Percentiles rank a stretch among this genome's conserved stretches.
These are phyloP conservation scores for Daubentonia madagascariensis DNA, from an alignment of 2,113 vertebrate genomes.

Conservation along the genomic window DNA sequence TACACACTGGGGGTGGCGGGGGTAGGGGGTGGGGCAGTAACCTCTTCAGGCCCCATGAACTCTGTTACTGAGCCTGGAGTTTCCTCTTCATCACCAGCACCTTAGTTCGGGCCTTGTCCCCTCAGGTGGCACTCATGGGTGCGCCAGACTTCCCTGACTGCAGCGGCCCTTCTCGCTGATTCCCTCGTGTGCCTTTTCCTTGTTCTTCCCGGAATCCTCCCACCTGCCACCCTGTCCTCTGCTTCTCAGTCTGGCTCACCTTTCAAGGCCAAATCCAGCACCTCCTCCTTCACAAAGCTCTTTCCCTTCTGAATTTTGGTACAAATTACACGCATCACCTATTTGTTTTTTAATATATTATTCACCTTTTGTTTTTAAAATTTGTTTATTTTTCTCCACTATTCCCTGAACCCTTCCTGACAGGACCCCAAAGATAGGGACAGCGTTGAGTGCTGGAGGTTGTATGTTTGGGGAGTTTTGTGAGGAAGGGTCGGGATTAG, in stretches of 20 bases:
- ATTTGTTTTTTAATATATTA: not conserved
- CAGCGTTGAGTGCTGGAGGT: rapidly evolving
- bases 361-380: not conserved
- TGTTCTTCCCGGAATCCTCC: not conserved
- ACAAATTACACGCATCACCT: not conserved
- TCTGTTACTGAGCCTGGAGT: not conserved
- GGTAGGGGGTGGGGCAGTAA: rapidly evolving
- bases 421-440: not conserved
- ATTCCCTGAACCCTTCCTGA: not conserved
- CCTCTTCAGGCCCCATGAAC: not conserved
- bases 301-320: not conserved
- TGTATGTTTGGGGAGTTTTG: not conserved
- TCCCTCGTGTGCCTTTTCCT: not conserved
- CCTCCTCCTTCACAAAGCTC: not conserved
- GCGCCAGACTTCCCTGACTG: not conserved
- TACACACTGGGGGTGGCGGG: rapidly evolving
- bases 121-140: not conserved
- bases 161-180: not conserved
- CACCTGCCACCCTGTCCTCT: too few relatives aligned
- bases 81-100: not conserved
- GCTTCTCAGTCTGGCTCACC: not conserved
- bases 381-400: not conserved
- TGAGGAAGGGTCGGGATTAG: not conserved
- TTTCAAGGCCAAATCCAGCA: not conserved
- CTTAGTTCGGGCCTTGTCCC: not conserved